Base-by-base conservation (phyloP, 1,140 invertebrate genomes). In the Doryteuthis pealeii region DNA sequence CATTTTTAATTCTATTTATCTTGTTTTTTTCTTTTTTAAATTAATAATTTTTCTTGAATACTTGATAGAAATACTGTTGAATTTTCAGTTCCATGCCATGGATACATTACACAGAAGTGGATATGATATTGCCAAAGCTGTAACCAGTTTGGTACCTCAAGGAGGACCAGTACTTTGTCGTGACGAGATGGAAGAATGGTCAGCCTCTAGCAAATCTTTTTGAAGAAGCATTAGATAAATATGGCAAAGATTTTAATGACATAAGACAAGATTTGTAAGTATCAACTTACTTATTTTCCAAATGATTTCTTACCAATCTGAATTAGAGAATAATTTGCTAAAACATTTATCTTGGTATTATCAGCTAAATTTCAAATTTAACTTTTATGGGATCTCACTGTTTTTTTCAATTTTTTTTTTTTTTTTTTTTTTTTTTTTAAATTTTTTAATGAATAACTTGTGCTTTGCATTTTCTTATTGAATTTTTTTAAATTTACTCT, bases 161-260 rank as follows among this genome's bases (percentile, higher is more conserved):
- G 89, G 95, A 78, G 97, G 97, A 14, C 97, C 98, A 1, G 94
- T 99, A 79, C 91, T 99, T 45, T 99, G 97, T 90, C 91, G 96
- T 77, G 98, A 99, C 90, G 97, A 99, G 90, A 98, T 99, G 94
- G 98, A 99, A 90, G 98, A 99, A 89, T 99, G 98, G 98, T 98
- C 96, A 78, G 96, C 98, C 14, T 96, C 96, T 22, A 98, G 97
- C 97, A 28, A 99, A 98, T 90, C 91, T 99, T 40, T 99, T 99
- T 89, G 98, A 99, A 90, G 98, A 99, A 89, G 97, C 97, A 65
- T 75, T 92, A 30, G 97, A 99, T 87, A 99, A 99, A 90, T 99
- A 99, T 90, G 98, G 97, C 76, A 99, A 99, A 91, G 98, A 99
- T 90, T 99, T 99, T 87, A 94, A 94, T 80, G 98, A 99, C 84